phyloP scores from a whole-genome alignment of 2,888 invertebrate species.

The Plusia festucae region DNA sequence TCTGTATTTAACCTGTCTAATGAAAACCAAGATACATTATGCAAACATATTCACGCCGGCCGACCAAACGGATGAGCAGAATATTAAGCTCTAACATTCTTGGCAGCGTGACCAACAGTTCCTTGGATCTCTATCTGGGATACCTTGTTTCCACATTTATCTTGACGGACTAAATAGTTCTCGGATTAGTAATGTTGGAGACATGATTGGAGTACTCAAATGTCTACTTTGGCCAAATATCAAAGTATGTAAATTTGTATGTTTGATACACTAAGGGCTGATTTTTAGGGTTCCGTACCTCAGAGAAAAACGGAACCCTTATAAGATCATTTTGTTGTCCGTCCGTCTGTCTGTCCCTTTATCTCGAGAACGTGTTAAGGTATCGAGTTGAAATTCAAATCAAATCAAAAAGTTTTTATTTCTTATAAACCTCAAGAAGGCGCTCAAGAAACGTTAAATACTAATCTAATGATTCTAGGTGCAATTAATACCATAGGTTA shows the following conservation, averaged over 20 bases:
- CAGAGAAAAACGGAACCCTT: too few relatives aligned
- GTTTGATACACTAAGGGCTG: too few relatives aligned
- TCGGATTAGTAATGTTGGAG: background rate
- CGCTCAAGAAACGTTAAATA: too few relatives aligned
- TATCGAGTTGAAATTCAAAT: too few relatives aligned
- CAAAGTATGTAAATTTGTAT: background rate
- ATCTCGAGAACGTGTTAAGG: too few relatives aligned
- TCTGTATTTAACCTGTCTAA: slow-evolving; percentile 11
- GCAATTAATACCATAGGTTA: too few relatives aligned
- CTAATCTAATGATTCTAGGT: too few relatives aligned
- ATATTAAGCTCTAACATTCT: slow-evolving; percentile 50
- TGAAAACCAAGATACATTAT: slow-evolving; percentile 31
- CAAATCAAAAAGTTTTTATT: too few relatives aligned
- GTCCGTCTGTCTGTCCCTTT: too few relatives aligned
- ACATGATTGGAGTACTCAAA: background rate
- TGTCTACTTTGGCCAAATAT: background rate
- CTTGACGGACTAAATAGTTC: slow-evolving; percentile 23
- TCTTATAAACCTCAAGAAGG: too few relatives aligned
- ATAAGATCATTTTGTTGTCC: too few relatives aligned
- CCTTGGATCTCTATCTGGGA: slow-evolving; percentile 33
- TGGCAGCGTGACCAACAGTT: slow-evolving; percentile 26
- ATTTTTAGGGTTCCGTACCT: too few relatives aligned
- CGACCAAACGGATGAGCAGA: slow-evolving; percentile 42
- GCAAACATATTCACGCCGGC: slow-evolving; percentile 52
- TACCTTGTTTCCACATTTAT: slow-evolving; percentile 16